phyloP scores from a whole-genome alignment of 2,113 vertebrate genomes.

The Chionomys nivalis region DNA sequence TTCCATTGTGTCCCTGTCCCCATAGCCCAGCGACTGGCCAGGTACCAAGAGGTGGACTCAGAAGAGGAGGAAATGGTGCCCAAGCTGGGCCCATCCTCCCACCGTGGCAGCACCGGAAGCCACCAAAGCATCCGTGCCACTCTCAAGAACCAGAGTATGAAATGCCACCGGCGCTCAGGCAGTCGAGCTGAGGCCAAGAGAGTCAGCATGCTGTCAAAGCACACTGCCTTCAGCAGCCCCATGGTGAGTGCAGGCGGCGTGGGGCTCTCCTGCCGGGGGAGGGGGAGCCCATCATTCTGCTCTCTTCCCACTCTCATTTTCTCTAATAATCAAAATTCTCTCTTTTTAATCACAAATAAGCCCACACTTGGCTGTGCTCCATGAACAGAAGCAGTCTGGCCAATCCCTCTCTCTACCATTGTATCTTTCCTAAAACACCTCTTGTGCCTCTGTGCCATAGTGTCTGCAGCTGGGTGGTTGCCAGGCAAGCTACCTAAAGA shows the following conservation, averaged over 20 bases:
- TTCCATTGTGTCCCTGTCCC: conserved; percentile 1
- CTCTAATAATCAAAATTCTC: fast-evolving
- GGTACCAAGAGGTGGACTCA: conserved; percentile 96
- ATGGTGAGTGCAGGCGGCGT: conserved; percentile 88
- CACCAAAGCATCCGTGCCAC: conserved; percentile 91
- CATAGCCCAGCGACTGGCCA: conserved; percentile 93
- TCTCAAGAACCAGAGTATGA: conserved; percentile 93
- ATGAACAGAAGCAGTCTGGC: background rate
- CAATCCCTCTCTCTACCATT: background rate
- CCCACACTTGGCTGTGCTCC: background rate
- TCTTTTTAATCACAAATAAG: fast-evolving
- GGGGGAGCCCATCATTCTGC: no score
- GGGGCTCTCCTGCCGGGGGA: no score
- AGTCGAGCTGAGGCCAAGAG: conserved; percentile 95
- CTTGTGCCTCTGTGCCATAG: background rate
- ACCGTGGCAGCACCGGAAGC: conserved; percentile 90
- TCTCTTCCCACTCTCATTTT: fast-evolving
- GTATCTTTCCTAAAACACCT: background rate
- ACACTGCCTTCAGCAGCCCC: conserved; percentile 98
- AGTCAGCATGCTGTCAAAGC: conserved; percentile 94
- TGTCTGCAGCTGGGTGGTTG: background rate
- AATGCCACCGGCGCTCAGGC: conserved; percentile 92
- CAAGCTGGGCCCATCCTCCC: conserved; percentile 88
- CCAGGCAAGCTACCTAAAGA: background rate
- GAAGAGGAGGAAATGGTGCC: conserved; percentile 93